A percentile compares a stretch with the other conserved stretches of the same genome.
These are phyloP conservation scores for Eilema sororculum DNA, from an alignment of 2,888 invertebrate genomes.

Conservation along the genomic window DNA sequence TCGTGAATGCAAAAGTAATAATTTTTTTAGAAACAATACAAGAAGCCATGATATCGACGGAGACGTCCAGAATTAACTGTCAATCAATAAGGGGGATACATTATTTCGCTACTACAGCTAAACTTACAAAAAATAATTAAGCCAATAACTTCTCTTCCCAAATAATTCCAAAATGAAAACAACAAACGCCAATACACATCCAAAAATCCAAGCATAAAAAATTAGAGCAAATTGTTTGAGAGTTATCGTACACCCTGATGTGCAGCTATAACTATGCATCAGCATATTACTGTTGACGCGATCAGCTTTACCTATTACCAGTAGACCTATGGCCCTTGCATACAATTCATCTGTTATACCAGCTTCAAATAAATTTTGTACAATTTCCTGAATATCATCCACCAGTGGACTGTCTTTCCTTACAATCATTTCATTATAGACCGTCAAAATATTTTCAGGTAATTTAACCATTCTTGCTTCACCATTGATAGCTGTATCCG, in stretches of 20 bases:
- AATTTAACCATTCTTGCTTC: conserved; percentile 68
- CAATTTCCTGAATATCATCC: conserved; percentile 52
- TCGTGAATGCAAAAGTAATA: too few species aligned
- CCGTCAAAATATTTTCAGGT: conserved; percentile 62
- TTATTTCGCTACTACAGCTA: too few species aligned
- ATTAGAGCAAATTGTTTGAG: conserved; percentile 64
- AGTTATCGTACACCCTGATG: conserved; percentile 69
- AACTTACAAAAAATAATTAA: not conserved
- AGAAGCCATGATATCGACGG: too few species aligned
- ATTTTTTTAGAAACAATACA: too few species aligned
- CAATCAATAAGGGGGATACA: too few species aligned
- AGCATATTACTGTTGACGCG: conserved; percentile 62
- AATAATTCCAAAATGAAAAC: conserved; percentile 64
- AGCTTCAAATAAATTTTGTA: conserved; percentile 68
- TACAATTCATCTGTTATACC: conserved; percentile 71
- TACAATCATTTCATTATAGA: conserved; percentile 75
- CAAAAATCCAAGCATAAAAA: conserved; percentile 68
- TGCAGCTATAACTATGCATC: conserved; percentile 70
- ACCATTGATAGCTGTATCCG: conserved; percentile 61
- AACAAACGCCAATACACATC: conserved; percentile 61
- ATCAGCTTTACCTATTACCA: conserved; percentile 60
- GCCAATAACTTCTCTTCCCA: conserved; percentile 3
- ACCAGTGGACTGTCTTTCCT: conserved; percentile 60
- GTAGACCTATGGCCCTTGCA: conserved; percentile 67
- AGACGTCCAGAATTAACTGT: too few species aligned